phyloP scores from a whole-genome alignment of 2,888 invertebrate species.

The Plagiodera versicolora region DNA sequence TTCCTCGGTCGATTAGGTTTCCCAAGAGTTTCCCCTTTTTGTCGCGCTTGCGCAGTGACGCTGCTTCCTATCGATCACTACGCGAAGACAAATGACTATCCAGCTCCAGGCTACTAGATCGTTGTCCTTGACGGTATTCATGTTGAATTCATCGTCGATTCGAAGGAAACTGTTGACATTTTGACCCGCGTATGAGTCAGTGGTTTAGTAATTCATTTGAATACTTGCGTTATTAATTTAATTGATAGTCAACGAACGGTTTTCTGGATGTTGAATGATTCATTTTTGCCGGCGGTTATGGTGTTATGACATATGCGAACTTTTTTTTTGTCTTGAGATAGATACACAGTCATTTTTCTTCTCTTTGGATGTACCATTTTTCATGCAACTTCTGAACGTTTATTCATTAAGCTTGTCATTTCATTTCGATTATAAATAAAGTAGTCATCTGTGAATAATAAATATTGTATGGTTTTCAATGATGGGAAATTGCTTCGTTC shows the following conservation, averaged over 20 bases:
- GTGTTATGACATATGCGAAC: conserved; percentile 12
- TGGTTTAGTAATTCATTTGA: conserved; percentile 17
- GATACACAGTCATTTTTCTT: conserved; percentile 7
- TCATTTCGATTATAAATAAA: neutral
- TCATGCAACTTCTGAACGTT: neutral
- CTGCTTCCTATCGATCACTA: conserved; percentile 3
- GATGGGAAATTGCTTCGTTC: neutral
- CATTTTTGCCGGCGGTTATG: neutral
- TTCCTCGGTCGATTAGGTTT: neutral
- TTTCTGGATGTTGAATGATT: conserved; percentile 10
- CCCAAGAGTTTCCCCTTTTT: neutral
- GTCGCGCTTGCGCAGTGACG: neutral
- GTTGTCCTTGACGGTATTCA: conserved; percentile 2
- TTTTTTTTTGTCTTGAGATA: neutral
- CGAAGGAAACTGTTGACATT: conserved; percentile 12
- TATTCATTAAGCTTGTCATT: neutral
- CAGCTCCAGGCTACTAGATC: conserved; percentile 9
- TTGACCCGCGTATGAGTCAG: conserved; percentile 15
- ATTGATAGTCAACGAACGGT: conserved; percentile 13
- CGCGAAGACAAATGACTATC: neutral
- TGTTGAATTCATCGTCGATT: conserved; percentile 2
- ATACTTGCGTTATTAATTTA: conserved; percentile 12
- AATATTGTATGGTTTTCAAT: neutral
- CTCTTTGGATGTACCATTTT: neutral
- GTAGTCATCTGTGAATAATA: neutral